Conservation (phyloP, 2,113 vertebrate genomes). For the Aix galericulata region DNA sequence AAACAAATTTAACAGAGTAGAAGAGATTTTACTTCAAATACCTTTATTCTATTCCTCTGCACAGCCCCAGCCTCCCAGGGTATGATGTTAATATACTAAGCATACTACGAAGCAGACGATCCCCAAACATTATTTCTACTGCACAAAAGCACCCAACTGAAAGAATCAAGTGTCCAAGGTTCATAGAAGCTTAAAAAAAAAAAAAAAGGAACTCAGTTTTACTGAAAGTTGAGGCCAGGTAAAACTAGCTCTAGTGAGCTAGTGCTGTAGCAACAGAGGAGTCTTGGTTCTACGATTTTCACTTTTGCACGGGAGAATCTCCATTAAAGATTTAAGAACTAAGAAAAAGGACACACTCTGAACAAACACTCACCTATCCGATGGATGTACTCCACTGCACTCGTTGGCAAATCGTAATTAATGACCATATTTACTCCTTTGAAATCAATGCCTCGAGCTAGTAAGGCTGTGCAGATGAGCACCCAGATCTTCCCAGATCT, state of each 20-base stretch:
- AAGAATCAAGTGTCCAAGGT: background rate
- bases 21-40: background rate
- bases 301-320: background rate
- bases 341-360: background rate
- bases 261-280: background rate
- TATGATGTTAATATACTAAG: rapidly evolving
- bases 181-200: background rate
- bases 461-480: slow-evolving; percentile 93
- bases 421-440: slow-evolving; percentile 96
- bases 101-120: rapidly evolving
- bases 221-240: background rate
- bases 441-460: slow-evolving; percentile 96
- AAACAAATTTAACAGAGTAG: background rate
- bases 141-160: background rate
- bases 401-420: slow-evolving; percentile 95
- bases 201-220: background rate
- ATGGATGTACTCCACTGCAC: slow-evolving; percentile 95
- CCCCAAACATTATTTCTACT: rapidly evolving
- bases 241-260: background rate
- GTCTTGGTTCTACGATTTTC: background rate
- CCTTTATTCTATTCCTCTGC: background rate
- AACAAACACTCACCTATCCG: slow-evolving; percentile 85
- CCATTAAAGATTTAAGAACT: background rate
- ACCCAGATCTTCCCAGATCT: slow-evolving; percentile 97
- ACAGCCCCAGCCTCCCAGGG: background rate